Base-by-base conservation (phyloP, 1,140 invertebrate genomes). In the Halictus rubicundus region DNA sequence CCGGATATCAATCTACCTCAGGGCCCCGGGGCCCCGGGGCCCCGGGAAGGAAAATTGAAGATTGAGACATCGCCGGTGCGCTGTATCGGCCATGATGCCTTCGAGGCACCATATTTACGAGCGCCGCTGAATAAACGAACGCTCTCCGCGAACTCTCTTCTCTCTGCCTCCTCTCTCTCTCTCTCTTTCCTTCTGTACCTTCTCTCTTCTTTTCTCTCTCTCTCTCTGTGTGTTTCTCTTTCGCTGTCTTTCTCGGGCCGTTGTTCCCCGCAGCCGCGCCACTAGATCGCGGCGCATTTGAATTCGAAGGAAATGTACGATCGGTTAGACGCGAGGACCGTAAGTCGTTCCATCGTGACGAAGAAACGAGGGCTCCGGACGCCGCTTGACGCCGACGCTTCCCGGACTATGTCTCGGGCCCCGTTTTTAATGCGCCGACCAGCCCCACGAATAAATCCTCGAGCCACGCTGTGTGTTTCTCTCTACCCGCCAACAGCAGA, bases 301-400 rank as follows among this genome's bases (percentile, higher is more conserved):
- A 89, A 89, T 90, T 89, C 83, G 82, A 87, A 86, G 87, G 86
- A 89, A 85, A 82, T 71, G 83, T 75, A 85, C 79, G 72, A 86
- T 82, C 68, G 68, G 82, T 37, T 68, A 81, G 81, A 80, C 46
- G 54, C 68, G 82, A 64, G 81, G 83, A 70, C 74, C 80, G 61
- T 63, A 78, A 57, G 59, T 78, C 70, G 70, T 82, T 75, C 57
- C 72, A 64, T 82, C 74, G 57, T 83, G 84, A 81, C 83, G 86
- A 81, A 79, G 74, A 78, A 80, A 63, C 54, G 59, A 64, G 69
- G 71, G 59, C 54, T 76, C 76, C 14, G 70, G 54, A 78, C 61
- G 60, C 49, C 54, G 70, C 78, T 69, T 72, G 68, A 72, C 68
- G 78, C 61, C 78, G 60, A 80, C 64, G 69, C 57, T 74, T 80